Base-by-base conservation (phyloP, 2,888 invertebrate species). In the Papilio demoleus region DNA sequence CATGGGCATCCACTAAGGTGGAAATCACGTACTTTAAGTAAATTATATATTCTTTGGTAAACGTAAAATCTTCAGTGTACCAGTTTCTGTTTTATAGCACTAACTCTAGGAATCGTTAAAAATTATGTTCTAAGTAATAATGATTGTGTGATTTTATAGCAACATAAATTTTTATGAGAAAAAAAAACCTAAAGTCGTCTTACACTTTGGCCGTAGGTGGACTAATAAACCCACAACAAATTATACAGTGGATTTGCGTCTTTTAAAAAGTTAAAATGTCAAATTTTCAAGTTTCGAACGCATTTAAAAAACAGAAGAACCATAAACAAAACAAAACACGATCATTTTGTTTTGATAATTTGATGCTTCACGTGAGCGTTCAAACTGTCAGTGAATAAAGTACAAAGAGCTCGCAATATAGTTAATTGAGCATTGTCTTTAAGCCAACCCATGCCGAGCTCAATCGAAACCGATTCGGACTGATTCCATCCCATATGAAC, bases 401-500 rank as follows among this genome's bases (percentile, higher is more conserved):
- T 45, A 38, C 68, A 59, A 40, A 42, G 62, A 47, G 56, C 58
- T 38, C 59, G 56, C 69, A 27, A 63, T 31, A 47, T 50, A 53
- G 63, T 67, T 74, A 73, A 74, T 75, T 71, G 70, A 38, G 47
- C 60, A 59, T 70, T 72, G 70, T 65, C 68, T 73, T 42, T 58
- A 58, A 38, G 14, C 47, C 66, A 60, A 53, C 59, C 64, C 70
- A 64, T 56, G 60, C 65, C 31, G 70, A 59, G 63, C 70, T 60
- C 67, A 73, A 80, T 80, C 73, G 71, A 73, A 82, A 81, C 85
- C 76, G 78, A 83, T 75, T 81, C 56, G 27, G 74, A 81, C 84
- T 75, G 80, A 84, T 76, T 81, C 70, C 11, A 64, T 71, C 75
- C 76, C 68, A 76, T 71, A 68, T 70, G 42, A 9, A 69, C 75